Base-by-base conservation (phyloP, 37 sponge, comb jelly and placozoan genomes). In the Cladorhizidae sp. region DNA sequence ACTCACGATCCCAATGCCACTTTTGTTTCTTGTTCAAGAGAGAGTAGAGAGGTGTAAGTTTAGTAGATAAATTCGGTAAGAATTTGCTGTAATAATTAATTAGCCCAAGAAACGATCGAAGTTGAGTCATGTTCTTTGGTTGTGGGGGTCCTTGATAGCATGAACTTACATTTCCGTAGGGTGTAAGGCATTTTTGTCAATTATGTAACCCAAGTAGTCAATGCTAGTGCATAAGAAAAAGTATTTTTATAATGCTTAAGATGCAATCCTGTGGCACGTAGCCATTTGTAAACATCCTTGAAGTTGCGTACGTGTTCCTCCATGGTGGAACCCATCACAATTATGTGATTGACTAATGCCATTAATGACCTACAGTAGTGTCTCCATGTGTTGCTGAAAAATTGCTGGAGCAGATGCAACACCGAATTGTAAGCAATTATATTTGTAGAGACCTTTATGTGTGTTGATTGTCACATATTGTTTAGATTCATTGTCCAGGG, bases 41-140 rank as follows among this genome's bases (percentile, higher is more conserved):
- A 18, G 31, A 28, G 59, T 87, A 71, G 5, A 88, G 59, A 22
- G 84, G 79, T 18, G 84, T 67, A n/a, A 83, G 73, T 20, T 26
- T 40, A n/a, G n/a, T n/a, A n/a, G n/a, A n/a, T n/a, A n/a, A 67
- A 40, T 77, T 64, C 5, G 89, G 79, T 14, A 71, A 43, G 17
- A 41, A 41, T 25, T 71, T 65, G 2, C 26, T 41, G n/a, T 71
- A 71, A 71, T 42, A 71, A 25, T 71, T 71, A 22, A 71, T 22
- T 8, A 71, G n/a, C 11, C 71, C 49, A 1, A 71, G n/a, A 25
- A 41, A 71, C 15, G 71, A 41, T 8, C 71, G 49, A 26, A 71
- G n/a, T n/a, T n/a, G n/a, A n/a, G 71, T 71, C 3, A 71, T 2
- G n/a, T n/a, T n/a, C n/a, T n/a, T 41, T 8, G 71, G 71, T 17